These are phyloP conservation scores for Torymus texanus DNA, from an alignment of 2,888 invertebrate genomes.

Conservation along the genomic window DNA sequence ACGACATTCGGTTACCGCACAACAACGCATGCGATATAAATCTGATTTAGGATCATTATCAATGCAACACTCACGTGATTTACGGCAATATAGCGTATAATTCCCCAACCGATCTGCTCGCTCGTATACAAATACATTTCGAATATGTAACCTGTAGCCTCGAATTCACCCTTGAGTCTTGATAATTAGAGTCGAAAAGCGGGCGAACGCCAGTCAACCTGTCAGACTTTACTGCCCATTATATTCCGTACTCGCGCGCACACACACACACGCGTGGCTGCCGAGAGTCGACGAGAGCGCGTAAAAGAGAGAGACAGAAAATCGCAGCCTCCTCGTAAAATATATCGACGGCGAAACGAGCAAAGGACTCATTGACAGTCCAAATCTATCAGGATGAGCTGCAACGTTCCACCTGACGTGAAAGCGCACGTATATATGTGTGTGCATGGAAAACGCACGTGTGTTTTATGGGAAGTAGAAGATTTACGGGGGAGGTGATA, in stretches of 20 bases:
- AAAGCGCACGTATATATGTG: not conserved
- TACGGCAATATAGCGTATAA: conserved; percentile 13
- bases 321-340: conserved; percentile 28
- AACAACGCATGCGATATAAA: not conserved
- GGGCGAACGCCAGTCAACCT: conserved; percentile 48
- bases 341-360: conserved; percentile 29
- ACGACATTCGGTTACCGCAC: no score
- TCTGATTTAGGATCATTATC: conserved; percentile 21
- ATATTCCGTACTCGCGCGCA: conserved; percentile 8
- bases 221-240: conserved; percentile 55
- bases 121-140: not conserved
- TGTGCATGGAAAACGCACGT: conserved; percentile 7
- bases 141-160: conserved; percentile 1
- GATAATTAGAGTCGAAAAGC: conserved; percentile 53
- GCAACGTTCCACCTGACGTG: not conserved
- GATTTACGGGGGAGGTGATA: conserved; percentile 28
- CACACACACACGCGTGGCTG: not conserved
- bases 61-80: conserved; percentile 36
- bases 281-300: not conserved
- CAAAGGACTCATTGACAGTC: conserved; percentile 30
- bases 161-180: conserved; percentile 32
- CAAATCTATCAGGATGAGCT: conserved; percentile 26
- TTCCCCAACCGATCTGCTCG: not conserved
- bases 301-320: conserved; percentile 8
- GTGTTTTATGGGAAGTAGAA: not conserved